phyloP scores from a whole-genome alignment of 2,888 invertebrate genomes.

The Netelia fuscicornis region DNA sequence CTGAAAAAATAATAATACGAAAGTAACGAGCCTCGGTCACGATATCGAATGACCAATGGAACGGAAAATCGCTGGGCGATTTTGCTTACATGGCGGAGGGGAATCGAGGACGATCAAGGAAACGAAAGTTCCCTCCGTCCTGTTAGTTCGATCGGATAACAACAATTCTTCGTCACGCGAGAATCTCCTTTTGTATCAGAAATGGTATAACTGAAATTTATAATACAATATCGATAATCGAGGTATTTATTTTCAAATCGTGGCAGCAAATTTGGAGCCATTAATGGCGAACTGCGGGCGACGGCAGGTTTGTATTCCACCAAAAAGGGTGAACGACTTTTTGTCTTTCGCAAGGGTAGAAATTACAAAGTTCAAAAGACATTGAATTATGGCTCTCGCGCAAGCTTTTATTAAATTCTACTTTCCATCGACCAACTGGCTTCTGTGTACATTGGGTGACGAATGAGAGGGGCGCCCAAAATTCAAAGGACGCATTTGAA shows the following conservation, averaged over 20 bases:
- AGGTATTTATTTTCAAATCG: neutral
- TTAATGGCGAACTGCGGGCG: neutral
- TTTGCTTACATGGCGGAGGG: slow-evolving; percentile 19
- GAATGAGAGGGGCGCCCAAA: neutral
- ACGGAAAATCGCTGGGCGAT: slow-evolving; percentile 34
- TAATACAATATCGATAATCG: slow-evolving; percentile 14
- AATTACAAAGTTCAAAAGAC: neutral
- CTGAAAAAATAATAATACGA: slow-evolving; percentile 21
- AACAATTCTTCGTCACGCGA: slow-evolving; percentile 59
- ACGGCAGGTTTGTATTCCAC: too few relatives aligned
- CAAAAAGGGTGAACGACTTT: too few relatives aligned
- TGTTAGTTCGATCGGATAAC: slow-evolving; percentile 44
- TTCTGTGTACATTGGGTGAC: neutral
- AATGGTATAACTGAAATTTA: neutral
- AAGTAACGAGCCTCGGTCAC: slow-evolving; percentile 51
- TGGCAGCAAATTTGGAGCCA: neutral
- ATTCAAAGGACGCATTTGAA: slow-evolving; percentile 16
- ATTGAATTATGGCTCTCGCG: neutral
- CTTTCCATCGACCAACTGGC: neutral
- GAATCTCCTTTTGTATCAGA: slow-evolving; percentile 45
- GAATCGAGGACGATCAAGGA: slow-evolving; percentile 43
- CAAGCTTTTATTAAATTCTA: neutral
- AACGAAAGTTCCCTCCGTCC: slow-evolving; percentile 50
- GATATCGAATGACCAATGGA: slow-evolving; percentile 41
- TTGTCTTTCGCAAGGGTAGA: too few relatives aligned